Evolutionary conservation across 2,888 invertebrate species (phyloP).

Genomic region (Luffia ferchaultella): DNA sequence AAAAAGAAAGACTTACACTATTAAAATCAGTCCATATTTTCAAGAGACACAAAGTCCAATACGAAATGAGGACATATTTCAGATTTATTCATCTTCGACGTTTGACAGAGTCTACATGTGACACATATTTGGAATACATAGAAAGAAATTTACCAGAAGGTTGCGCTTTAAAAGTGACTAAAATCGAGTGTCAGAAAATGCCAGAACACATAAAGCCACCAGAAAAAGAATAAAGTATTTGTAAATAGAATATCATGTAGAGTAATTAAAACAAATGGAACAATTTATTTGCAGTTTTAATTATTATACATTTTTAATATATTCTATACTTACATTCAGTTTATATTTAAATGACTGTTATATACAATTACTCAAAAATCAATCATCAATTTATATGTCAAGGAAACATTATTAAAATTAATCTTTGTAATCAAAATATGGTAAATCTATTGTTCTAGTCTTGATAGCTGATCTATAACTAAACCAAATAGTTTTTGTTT

Average conservation of each 20-base stretch:
- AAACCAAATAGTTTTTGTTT: too few species aligned
- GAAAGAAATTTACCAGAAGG: slow-evolving; percentile 98
- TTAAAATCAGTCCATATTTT: slow-evolving; percentile 89
- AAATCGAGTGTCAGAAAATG: slow-evolving; percentile 69
- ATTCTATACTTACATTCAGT: too few species aligned
- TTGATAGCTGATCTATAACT: too few species aligned
- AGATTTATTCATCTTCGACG: slow-evolving; percentile 82
- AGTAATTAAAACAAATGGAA: background rate
- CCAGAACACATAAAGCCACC: slow-evolving; percentile 64
- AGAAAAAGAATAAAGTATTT: slow-evolving; percentile 21
- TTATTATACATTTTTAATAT: background rate
- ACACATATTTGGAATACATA: slow-evolving; percentile 95
- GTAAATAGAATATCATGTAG: slow-evolving; percentile 1
- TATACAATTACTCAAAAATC: too few species aligned
- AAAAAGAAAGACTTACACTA: slow-evolving; percentile 80
- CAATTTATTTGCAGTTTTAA: background rate
- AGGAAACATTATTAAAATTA: too few species aligned
- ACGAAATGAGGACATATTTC: slow-evolving; percentile 94
- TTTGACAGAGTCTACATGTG: slow-evolving; percentile 94
- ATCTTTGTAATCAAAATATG: too few species aligned
- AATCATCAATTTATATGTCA: too few species aligned
- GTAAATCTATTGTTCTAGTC: too few species aligned
- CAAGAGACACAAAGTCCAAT: slow-evolving; percentile 95
- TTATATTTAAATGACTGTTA: too few species aligned
- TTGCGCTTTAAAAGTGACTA: slow-evolving; percentile 90